These are phyloP conservation scores for Catharus ustulatus DNA, from an alignment of 2,797 vertebrate genomes.

Conservation along the genomic window DNA sequence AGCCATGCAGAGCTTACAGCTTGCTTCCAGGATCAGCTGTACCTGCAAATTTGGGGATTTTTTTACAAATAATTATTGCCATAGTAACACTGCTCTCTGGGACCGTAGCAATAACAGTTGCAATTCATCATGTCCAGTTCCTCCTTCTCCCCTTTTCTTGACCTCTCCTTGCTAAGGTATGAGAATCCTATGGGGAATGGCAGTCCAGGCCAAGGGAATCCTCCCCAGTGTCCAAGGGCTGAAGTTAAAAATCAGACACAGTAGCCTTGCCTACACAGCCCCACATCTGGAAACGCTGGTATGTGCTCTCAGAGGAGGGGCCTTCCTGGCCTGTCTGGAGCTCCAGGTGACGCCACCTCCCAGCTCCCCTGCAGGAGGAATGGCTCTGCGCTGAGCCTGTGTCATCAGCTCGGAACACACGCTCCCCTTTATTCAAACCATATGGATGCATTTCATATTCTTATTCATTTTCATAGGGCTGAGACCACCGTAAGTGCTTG, in stretches of 20 bases:
- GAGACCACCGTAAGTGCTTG: background rate
- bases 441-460: background rate
- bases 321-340: background rate
- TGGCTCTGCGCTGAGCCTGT: background rate
- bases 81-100: fast-evolving
- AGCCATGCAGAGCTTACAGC: fast-evolving
- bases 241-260: background rate
- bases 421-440: background rate
- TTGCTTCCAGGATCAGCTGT: background rate
- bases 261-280: background rate
- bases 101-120: background rate
- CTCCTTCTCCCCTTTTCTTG: background rate
- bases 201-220: background rate
- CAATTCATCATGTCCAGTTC: background rate
- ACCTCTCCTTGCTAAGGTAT: fast-evolving
- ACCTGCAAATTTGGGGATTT: background rate
- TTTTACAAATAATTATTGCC: background rate
- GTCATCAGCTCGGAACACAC: background rate
- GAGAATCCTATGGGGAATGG: background rate
- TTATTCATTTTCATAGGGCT: background rate
- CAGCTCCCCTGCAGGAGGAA: background rate
- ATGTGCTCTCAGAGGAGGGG: background rate
- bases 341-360: background rate
- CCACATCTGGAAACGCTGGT: background rate
- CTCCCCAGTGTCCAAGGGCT: fast-evolving